phyloP scores from a whole-genome alignment of 1,140 invertebrate species.

The Gonioctena quinquepunctata region DNA sequence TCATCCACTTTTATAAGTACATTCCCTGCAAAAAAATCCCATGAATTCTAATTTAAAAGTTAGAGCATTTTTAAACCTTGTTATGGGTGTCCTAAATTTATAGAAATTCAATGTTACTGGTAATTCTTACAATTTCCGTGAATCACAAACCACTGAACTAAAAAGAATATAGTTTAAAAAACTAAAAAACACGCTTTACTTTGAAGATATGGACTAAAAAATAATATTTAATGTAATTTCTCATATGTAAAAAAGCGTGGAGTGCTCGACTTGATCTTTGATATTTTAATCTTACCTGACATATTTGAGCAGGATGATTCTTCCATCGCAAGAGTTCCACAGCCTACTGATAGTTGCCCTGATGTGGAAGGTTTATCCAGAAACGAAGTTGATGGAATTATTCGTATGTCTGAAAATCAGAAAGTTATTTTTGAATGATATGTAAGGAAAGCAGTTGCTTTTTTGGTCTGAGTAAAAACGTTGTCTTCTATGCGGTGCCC shows the following conservation, averaged over 20 bases:
- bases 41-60: too few species aligned
- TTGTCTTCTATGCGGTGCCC: background rate
- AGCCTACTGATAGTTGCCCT: background rate
- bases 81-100: too few species aligned
- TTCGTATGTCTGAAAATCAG: background rate
- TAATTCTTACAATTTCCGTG: background rate
- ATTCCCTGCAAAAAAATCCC: background rate
- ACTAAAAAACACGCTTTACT: too few species aligned
- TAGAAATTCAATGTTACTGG: too few species aligned
- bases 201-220: too few species aligned
- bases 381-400: background rate
- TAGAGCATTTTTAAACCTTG: too few species aligned
- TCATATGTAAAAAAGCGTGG: too few species aligned
- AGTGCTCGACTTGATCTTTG: too few species aligned
- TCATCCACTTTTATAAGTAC: background rate
- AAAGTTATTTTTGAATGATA: background rate
- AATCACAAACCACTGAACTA: background rate
- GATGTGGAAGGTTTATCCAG: background rate
- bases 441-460: background rate
- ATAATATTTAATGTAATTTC: too few species aligned
- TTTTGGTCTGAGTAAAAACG: background rate
- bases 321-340: background rate
- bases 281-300: background rate
- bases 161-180: too few species aligned
- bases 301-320: background rate